Conservation (phyloP, 2,797 vertebrate genomes). For the Poeciliopsis gracilis region DNA sequence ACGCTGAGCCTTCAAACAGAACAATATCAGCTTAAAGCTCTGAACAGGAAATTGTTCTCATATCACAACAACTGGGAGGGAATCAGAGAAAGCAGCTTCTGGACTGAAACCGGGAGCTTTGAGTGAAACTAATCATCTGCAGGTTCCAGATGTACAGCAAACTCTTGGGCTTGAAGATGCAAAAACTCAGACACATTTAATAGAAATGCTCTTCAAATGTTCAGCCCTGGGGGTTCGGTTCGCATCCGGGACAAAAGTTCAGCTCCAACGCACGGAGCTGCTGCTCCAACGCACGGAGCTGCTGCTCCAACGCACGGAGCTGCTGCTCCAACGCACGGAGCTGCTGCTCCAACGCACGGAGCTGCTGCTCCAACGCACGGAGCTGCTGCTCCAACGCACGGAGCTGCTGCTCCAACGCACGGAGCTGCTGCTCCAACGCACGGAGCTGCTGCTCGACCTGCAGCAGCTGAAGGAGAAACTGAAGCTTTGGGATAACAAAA, state of each 20-base stretch:
- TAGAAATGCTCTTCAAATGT: background rate
- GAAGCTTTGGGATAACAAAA: background rate
- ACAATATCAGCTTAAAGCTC: background rate
- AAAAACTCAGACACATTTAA: background rate
- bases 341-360: background rate
- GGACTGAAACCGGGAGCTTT: conserved; percentile 3
- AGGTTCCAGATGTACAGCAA: conserved; percentile 19
- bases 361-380: background rate
- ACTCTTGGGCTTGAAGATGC: conserved; percentile 3
- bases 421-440: background rate
- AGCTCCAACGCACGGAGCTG: background rate
- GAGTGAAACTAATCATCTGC: conserved; percentile 37
- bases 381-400: background rate
- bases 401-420: background rate
- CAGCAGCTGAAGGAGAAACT: conserved; percentile 8
- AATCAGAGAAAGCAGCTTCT: background rate
- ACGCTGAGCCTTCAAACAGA: background rate
- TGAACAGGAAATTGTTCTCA: conserved; percentile 48
- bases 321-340: background rate
- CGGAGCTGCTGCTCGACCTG: background rate
- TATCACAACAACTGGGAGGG: background rate
- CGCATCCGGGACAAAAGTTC: no score
- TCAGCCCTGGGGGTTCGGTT: background rate
- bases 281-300: no score
- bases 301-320: background rate